Conservation (phyloP, 2,113 vertebrate species). For the Catharus bicknelli region DNA sequence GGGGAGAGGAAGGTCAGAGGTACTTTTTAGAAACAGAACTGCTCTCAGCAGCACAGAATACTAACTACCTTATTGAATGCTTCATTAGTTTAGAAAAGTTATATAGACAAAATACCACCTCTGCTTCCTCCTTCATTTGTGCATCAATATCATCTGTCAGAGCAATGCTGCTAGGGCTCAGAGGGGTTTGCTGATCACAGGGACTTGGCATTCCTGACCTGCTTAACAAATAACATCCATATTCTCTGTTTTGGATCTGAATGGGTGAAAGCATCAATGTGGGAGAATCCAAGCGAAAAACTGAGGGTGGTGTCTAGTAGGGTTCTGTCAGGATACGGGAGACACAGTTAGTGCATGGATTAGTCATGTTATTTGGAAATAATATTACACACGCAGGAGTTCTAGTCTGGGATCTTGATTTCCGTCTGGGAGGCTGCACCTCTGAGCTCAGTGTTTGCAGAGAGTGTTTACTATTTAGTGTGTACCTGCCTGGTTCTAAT, state of each 20-base stretch:
- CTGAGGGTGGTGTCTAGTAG: fast-evolving
- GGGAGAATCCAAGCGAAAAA: not conserved
- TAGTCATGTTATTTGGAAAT: not conserved
- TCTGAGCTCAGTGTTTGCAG: not conserved
- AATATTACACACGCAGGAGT: not conserved
- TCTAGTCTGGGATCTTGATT: not conserved
- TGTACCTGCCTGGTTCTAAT: not conserved
- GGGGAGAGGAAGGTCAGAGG: not conserved
- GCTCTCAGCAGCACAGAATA: not conserved
- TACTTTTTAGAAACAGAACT: not conserved
- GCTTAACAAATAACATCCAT: fast-evolving
- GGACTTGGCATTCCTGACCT: fast-evolving
- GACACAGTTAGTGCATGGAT: not conserved
- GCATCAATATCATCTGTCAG: not conserved
- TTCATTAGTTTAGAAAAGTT: not conserved
- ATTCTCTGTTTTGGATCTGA: not conserved
- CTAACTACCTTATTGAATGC: not conserved
- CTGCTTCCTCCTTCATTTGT: fast-evolving
- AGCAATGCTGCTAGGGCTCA: fast-evolving
- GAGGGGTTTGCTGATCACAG: not conserved
- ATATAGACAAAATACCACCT: not conserved
- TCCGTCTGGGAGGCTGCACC: fast-evolving
- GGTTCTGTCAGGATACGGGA: not conserved
- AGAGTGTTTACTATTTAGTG: not conserved
- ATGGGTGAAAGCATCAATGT: fast-evolving